phyloP scores from a whole-genome alignment of 2,888 invertebrate species.

The Aphidoletes aphidimyza region DNA sequence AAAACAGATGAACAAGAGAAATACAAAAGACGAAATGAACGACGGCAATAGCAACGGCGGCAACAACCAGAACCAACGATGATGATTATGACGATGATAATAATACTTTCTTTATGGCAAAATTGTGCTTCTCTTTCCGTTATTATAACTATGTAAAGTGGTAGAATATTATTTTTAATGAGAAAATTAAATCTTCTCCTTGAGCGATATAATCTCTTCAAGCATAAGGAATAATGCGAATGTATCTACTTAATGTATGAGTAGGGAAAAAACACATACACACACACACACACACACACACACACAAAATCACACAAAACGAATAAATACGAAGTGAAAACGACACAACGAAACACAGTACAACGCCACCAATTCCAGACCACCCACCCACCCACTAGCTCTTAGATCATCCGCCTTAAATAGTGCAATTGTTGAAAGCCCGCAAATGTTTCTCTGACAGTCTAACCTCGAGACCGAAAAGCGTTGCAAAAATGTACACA shows the following conservation, averaged over 20 bases:
- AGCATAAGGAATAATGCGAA: slow-evolving; percentile 43
- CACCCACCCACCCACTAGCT: background rate
- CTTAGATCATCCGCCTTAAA: slow-evolving; percentile 3
- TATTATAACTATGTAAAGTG: slow-evolving; percentile 51
- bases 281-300: background rate
- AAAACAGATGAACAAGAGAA: background rate
- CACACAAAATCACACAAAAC: background rate
- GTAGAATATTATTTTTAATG: slow-evolving; percentile 51
- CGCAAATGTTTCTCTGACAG: background rate
- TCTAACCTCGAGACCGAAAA: background rate
- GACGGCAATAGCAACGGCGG: slow-evolving; percentile 10
- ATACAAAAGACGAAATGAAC: background rate
- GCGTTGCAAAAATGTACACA: too few relatives aligned
- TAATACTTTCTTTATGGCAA: slow-evolving; percentile 35
- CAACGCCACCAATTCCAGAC: too few relatives aligned
- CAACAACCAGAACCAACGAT: slow-evolving; percentile 43
- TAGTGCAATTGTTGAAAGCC: background rate
- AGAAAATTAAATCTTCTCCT: slow-evolving; percentile 51
- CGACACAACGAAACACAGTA: too few relatives aligned
- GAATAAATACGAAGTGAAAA: slow-evolving; percentile 38
- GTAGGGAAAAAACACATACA: background rate
- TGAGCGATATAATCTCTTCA: slow-evolving; percentile 19
- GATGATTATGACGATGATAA: slow-evolving; percentile 46
- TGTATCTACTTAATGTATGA: slow-evolving; percentile 31
- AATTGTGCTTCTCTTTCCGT: slow-evolving; percentile 46